Evolutionary conservation across 2,797 vertebrate genomes (phyloP), one percentile per base, ranked within the genome.

Genomic region (Alectoris magna): DNA sequence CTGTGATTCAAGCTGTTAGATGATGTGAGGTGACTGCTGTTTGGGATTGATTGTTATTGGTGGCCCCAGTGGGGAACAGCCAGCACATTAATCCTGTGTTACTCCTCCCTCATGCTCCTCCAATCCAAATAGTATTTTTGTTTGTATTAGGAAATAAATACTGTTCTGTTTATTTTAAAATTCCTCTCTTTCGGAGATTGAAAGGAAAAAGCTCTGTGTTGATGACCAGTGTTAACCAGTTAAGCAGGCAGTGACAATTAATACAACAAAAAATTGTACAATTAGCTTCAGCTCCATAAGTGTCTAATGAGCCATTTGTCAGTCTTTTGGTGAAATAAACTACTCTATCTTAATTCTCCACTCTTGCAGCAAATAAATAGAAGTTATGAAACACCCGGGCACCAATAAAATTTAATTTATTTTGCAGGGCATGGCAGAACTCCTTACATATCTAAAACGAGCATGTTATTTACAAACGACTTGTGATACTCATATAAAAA

Each of bases 281-380:
- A 96, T 97, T 97, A 97, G 96, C 96, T 97, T 97, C 97, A 97
- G 96, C 95, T 97, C 93, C 77, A 8, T 97, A 97, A 97, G 97
- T 97, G 96, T 98, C 97, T 97, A 97, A 98, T 97, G 97, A 98
- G 96, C 96, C 97, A 97, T 97, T 98, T 98, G 97, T 98, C 97
- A 97, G 96, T 97, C 97, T 98, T 97, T 97, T 96, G 95, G 95
- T 97, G 97, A 98, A 98, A 97, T 97, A 96, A 97, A 97, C 97
- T 97, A 96, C 97, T 98, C 96, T 95, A 89, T 98, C 97, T 98
- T 97, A 98, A 97, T 98, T 97, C 97, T 97, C 94, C 93, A 97
- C 95, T 97, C 97, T 97, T 97, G 96, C 96, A 97, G 96, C 96
- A 98, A 98, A 98, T 98, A 98, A 97, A 97, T 97, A 97, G 97